Conservation (phyloP, 92 coral and sea anemone genomes). For the Diadumene lineata region DNA sequence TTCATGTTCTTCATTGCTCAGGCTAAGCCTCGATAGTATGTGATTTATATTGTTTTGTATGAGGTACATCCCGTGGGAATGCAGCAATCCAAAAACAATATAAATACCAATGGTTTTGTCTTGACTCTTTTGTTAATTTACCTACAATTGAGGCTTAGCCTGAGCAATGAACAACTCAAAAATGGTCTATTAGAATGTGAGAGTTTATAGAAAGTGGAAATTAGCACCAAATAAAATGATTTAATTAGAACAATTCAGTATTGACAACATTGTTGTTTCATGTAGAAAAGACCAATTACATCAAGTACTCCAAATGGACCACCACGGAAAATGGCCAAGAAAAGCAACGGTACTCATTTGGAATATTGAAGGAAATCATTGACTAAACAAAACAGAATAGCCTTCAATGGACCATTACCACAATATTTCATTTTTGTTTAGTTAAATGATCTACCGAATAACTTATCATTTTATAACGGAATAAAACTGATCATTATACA, state of each 20-base stretch:
- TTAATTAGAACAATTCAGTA: not conserved
- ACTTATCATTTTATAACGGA: too few relatives aligned
- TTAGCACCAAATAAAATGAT: not conserved
- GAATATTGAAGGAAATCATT: not conserved
- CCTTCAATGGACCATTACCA: too few relatives aligned
- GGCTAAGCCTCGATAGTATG: too few relatives aligned
- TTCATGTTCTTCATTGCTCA: too few relatives aligned
- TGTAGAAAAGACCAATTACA: constrained; percentile 57
- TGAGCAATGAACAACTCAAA: not conserved
- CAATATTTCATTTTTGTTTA: too few relatives aligned
- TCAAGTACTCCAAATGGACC: constrained; percentile 54
- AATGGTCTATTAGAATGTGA: not conserved
- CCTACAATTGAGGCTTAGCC: not conserved
- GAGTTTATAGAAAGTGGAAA: not conserved
- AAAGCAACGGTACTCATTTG: constrained; percentile 36
- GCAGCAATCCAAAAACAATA: too few relatives aligned
- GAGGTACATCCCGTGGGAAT: too few relatives aligned
- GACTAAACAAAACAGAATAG: too few relatives aligned
- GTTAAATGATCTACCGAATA: too few relatives aligned
- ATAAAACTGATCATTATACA: too few relatives aligned
- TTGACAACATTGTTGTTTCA: not conserved
- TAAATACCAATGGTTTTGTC: too few relatives aligned
- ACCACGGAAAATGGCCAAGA: constrained; percentile 49
- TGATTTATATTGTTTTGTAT: too few relatives aligned
- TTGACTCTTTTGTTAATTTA: not conserved